A percentile compares a stretch with the other conserved stretches of the same genome.
These are phyloP conservation scores for Helleia helle DNA, from an alignment of 2,888 invertebrate genomes.

Conservation along the genomic window DNA sequence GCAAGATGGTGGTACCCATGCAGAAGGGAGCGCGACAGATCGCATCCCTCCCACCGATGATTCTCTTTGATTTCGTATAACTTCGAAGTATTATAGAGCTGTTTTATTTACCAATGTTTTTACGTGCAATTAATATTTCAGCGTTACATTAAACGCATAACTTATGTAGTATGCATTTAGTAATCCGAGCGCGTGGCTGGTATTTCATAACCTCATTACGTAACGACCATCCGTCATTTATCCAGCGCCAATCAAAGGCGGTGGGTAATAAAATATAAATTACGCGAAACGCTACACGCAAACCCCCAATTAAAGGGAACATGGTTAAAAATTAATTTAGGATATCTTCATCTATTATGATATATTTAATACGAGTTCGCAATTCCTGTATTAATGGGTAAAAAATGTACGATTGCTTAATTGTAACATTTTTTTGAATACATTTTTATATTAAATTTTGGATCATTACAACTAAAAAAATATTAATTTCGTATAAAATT, in stretches of 20 bases:
- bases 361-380: constrained; percentile 8
- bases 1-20: too few relatives aligned
- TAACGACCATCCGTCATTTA: constrained; percentile 8
- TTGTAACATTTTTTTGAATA: too few relatives aligned
- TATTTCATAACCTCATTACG: constrained; percentile 9
- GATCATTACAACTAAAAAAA: too few relatives aligned
- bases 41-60: too few relatives aligned
- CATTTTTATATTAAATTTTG: too few relatives aligned
- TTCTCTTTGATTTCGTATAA: too few relatives aligned
- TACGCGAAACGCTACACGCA: constrained; percentile 50
- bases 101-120: too few relatives aligned
- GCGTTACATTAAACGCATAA: neutral
- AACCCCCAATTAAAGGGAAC: constrained; percentile 47
- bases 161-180: neutral
- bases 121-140: neutral
- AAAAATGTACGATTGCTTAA: too few relatives aligned
- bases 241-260: constrained; percentile 8
- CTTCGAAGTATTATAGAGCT: too few relatives aligned
- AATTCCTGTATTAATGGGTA: too few relatives aligned
- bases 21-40: too few relatives aligned
- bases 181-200: neutral
- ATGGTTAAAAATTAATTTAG: constrained; percentile 59
- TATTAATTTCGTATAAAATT: too few relatives aligned
- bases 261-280: constrained; percentile 24
- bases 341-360: constrained; percentile 17